These are phyloP conservation scores for Barypeithes pellucidus DNA, from an alignment of 2,888 invertebrate species.

Conservation along the genomic window DNA sequence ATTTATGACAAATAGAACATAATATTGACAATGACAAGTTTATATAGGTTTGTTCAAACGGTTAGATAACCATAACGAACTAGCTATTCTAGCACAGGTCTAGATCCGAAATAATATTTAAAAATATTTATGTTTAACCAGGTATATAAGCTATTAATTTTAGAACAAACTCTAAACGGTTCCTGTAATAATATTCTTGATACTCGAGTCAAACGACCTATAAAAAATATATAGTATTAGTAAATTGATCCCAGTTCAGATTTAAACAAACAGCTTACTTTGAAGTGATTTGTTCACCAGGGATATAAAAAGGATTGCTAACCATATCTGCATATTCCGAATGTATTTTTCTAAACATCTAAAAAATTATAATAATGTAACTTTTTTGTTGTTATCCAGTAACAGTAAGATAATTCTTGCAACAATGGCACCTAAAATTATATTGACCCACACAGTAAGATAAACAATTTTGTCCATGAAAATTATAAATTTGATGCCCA, in stretches of 20 bases:
- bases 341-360: slow-evolving; percentile 88
- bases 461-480: no score
- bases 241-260: not conserved
- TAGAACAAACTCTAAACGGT: slow-evolving; percentile 59
- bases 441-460: no score
- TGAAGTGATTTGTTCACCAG: slow-evolving; percentile 91
- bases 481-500: no score
- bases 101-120: no score
- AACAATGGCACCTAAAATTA: no score
- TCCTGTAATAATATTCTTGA: slow-evolving; percentile 75
- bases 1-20: slow-evolving; percentile 2
- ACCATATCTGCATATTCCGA: slow-evolving; percentile 94
- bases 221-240: slow-evolving; percentile 60
- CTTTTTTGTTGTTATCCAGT: not conserved
- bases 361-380: slow-evolving; percentile 53
- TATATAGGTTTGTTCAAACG: not conserved
- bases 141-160: not conserved
- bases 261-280: slow-evolving; percentile 77
- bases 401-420: not conserved
- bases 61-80: no score
- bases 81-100: no score
- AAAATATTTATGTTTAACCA: not conserved
- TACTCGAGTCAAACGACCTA: slow-evolving; percentile 80
- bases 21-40: slow-evolving; percentile 17
- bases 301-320: slow-evolving; percentile 97